phyloP scores from a whole-genome alignment of 2,113 vertebrate species.

The Crotalus helleri region DNA sequence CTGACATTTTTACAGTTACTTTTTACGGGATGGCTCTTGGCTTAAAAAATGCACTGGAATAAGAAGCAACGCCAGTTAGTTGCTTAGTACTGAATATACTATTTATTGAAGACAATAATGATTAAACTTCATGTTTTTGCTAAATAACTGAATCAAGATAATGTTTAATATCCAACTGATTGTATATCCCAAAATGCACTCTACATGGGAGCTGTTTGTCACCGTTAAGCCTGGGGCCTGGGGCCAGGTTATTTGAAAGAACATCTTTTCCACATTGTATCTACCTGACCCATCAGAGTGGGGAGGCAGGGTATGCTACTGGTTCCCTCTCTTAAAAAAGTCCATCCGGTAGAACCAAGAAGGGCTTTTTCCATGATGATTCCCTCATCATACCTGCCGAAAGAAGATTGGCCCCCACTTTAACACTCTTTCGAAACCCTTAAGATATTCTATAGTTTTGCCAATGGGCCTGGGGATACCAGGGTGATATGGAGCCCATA shows the following conservation, averaged over 20 bases:
- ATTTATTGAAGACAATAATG: background rate
- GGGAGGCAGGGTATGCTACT: background rate
- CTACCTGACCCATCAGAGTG: background rate
- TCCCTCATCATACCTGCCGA: background rate
- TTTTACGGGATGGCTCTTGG: rapidly evolving
- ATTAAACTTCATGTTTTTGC: background rate
- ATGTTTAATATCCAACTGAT: background rate
- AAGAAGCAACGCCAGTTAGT: background rate
- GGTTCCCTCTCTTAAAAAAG: background rate
- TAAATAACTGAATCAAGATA: background rate
- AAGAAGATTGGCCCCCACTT: background rate
- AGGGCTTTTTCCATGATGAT: background rate
- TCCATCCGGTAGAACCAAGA: background rate
- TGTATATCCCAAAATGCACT: background rate
- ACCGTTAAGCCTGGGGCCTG: background rate
- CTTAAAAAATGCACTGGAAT: background rate
- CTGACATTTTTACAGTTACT: background rate
- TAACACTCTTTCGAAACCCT: background rate
- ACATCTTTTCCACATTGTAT: background rate
- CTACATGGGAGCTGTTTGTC: background rate
- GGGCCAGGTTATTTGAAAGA: background rate
- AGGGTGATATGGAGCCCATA: background rate
- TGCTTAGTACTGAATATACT: background rate
- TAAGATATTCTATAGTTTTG: background rate
- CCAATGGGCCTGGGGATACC: background rate